These are phyloP conservation scores for Hydrolagus colliei DNA, from an alignment of 2,797 vertebrate genomes.

Conservation along the genomic window DNA sequence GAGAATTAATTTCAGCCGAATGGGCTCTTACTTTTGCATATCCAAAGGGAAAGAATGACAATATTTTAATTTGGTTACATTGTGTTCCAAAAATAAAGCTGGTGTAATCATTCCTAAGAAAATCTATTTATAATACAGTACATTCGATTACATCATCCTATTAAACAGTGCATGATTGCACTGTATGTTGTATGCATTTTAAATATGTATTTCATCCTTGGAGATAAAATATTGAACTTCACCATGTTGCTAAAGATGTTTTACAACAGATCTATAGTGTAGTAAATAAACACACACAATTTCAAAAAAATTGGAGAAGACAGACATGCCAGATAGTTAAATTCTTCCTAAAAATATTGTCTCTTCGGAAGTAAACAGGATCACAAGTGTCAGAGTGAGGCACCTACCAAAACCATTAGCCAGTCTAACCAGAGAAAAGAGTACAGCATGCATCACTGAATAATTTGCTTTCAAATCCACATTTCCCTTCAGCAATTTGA, in stretches of 20 bases:
- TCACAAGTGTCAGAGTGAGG: slow-evolving; percentile 46
- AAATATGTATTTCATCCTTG: not conserved
- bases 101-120: not conserved
- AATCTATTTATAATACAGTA: not conserved
- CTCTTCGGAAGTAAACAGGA: slow-evolving; percentile 44
- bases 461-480: slow-evolving; percentile 50
- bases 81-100: not conserved
- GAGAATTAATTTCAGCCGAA: not conserved
- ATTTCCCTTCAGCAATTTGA: slow-evolving; percentile 56
- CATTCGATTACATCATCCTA: not conserved
- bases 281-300: not conserved
- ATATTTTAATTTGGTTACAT: not conserved
- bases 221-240: not conserved
- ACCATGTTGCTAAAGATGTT: not conserved
- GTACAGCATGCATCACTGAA: slow-evolving; percentile 44
- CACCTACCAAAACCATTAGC: slow-evolving; percentile 42
- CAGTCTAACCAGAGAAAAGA: slow-evolving; percentile 43
- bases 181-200: not conserved
- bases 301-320: not conserved
- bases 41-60: not conserved
- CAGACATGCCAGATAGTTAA: not conserved
- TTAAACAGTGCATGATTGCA: not conserved
- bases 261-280: not conserved
- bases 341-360: slow-evolving; percentile 9
- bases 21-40: not conserved